Base-by-base conservation (phyloP, 2,797 vertebrate genomes). In the Meriones psammophilus region DNA sequence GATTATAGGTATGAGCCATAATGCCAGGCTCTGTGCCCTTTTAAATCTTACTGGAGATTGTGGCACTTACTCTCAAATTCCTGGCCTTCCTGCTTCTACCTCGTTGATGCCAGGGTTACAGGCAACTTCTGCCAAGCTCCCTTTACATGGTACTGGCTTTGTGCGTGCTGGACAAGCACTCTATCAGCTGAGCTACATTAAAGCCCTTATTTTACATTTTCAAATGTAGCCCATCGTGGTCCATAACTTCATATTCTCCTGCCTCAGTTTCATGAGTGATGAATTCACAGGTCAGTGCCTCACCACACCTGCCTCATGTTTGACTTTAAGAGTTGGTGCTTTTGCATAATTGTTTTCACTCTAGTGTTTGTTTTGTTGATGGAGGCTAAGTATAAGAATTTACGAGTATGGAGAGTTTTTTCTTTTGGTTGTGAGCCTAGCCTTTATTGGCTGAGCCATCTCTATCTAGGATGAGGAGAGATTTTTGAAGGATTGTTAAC, bases 401-500 rank as follows among this genome's bases (percentile, higher is more conserved):
- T 56, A 7, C 14, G 12, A 10, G 9, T 71, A 4, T 54, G 50
- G 46, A 85, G 39, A 68, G 17, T 6, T 46, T 12, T n/a, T 20
- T n/a, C 2, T n/a, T 22, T 22, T 79, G 22, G 5, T 39, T 81
- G 64, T 54, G 33, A 69, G 30, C 30, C 46, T n/a, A 69, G 20
- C 18, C 33, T 26, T 54, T 86, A 86, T 22, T 54, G 33, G 33
- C 84, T 54, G 20, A 86, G 64, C 20, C 66, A 36, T 54, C 66
- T 86, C 64, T 54, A 36, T 13, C 18, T 33, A 54, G 66, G 18
- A 1, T 58, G 14, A 17, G 56, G 50, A 30, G 54, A 89, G 54
- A 60, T 62, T 94, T 85, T 87, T 89, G 79, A 88, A 94, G 64
- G 18, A 36, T 84, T 95, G 87, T 60, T 79, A 86, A 62, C 20